Conservation (phyloP, 2,797 vertebrate species). For the Phataginus tricuspis region DNA sequence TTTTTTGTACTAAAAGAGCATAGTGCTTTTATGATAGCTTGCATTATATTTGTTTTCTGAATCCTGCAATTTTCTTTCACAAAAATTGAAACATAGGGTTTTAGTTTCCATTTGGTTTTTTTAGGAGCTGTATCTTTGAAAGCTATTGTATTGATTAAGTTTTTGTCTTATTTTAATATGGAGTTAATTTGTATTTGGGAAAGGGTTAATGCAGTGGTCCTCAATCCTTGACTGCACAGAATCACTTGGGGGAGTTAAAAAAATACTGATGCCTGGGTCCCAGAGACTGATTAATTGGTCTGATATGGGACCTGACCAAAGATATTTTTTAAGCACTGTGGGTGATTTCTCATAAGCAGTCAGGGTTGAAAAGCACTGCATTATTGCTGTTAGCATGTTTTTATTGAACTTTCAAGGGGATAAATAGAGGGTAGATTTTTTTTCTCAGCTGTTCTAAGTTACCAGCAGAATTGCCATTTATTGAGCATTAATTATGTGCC, state of each 20-base stretch:
- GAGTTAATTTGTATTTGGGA: background rate
- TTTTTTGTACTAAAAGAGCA: background rate
- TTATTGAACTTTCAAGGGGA: background rate
- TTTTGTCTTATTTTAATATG: background rate
- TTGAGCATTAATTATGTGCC: background rate
- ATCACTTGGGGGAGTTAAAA: background rate
- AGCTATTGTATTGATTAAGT: background rate
- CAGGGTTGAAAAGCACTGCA: background rate
- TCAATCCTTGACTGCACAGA: background rate
- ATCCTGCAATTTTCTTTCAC: background rate
- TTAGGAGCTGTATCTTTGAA: background rate
- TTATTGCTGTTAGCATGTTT: constrained; percentile 28
- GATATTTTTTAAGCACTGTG: constrained; percentile 18
- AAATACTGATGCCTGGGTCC: background rate
- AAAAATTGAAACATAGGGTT: constrained; percentile 11
- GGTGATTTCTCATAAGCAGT: background rate
- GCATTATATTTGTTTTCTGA: constrained; percentile 27
- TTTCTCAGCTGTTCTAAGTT: background rate
- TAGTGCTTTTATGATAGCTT: background rate
- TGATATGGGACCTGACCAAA: constrained; percentile 6
- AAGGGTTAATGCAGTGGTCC: background rate
- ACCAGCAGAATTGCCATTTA: constrained; percentile 28
- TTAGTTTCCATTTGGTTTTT: constrained; percentile 37
- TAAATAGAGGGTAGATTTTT: constrained; percentile 6
- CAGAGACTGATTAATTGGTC: background rate